Conservation (phyloP, 2,888 invertebrate species). For the Aphidoletes aphidimyza region DNA sequence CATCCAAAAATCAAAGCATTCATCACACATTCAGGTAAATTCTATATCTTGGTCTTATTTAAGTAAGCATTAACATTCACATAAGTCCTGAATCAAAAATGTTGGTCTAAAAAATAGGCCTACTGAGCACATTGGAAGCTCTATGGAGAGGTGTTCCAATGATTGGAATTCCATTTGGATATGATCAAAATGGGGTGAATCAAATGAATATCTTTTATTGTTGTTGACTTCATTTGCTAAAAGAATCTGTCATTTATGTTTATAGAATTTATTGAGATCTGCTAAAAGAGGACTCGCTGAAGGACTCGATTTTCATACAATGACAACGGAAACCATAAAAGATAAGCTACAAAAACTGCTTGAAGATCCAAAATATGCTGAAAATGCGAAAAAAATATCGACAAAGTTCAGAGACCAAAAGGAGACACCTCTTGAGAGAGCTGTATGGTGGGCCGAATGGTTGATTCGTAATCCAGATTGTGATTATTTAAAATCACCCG, state of each 20-base stretch:
- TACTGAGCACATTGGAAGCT: constrained; percentile 62
- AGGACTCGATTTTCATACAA: constrained; percentile 58
- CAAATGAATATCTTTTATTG: too few relatives aligned
- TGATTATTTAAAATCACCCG: constrained; percentile 58
- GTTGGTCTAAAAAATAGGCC: constrained; percentile 59
- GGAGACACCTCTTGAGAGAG: constrained; percentile 57
- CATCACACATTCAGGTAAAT: constrained; percentile 56
- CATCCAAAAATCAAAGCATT: constrained; percentile 61
- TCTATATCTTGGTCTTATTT: constrained; percentile 59
- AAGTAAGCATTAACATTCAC: background rate
- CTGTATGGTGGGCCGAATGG: constrained; percentile 61
- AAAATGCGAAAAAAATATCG: constrained; percentile 54
- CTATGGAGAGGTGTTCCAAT: constrained; percentile 59
- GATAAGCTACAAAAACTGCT: constrained; percentile 58
- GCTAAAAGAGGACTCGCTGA: constrained; percentile 58
- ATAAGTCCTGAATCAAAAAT: too few relatives aligned
- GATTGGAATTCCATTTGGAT: constrained; percentile 55
- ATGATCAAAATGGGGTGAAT: constrained; percentile 60
- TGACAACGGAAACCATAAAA: constrained; percentile 56
- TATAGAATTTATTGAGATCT: constrained; percentile 56
- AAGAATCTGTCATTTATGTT: background rate
- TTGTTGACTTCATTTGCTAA: too few relatives aligned
- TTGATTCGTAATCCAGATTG: constrained; percentile 60
- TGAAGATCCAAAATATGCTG: constrained; percentile 56
- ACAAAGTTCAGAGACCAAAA: constrained; percentile 55